Percentiles rank a stretch among this genome's conserved stretches.
Conservation (phyloP, 2,113 vertebrate genomes). For the Menidia beryllina region DNA sequence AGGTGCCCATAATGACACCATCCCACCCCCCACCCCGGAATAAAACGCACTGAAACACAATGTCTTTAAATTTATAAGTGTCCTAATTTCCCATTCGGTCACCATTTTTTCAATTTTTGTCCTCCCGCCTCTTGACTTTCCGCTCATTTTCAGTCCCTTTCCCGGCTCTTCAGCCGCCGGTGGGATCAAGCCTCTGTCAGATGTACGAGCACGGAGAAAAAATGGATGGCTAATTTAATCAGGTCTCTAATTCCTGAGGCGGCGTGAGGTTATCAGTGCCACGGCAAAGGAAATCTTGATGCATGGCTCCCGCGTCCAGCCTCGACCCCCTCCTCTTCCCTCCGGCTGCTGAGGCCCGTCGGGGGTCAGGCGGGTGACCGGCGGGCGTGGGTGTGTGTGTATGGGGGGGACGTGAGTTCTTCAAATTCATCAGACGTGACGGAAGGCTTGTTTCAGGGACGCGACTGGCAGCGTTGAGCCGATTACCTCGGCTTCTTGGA, state of each 20-base stretch:
- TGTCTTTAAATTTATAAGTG: not conserved
- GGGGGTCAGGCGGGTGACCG: slow-evolving; percentile 5
- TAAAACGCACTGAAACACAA: slow-evolving; percentile 18
- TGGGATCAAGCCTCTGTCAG: slow-evolving; percentile 75
- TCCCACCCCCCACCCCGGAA: slow-evolving; percentile 1
- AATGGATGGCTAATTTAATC: slow-evolving; percentile 79
- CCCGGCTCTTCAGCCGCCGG: slow-evolving; percentile 68
- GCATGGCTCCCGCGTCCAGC: slow-evolving; percentile 72
- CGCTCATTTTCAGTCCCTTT: slow-evolving; percentile 27
- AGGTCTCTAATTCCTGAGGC: slow-evolving; percentile 78
- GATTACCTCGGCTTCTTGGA: slow-evolving; percentile 12
- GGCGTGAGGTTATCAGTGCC: slow-evolving; percentile 71
- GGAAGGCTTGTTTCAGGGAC: slow-evolving; percentile 29
- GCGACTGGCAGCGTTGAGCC: slow-evolving; percentile 4
- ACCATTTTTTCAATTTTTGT: slow-evolving; percentile 23
- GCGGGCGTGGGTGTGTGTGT: too few relatives aligned
- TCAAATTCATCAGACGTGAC: slow-evolving; percentile 34
- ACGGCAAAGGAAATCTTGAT: slow-evolving; percentile 77
- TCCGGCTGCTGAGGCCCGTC: slow-evolving; percentile 52
- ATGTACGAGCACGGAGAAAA: slow-evolving; percentile 68
- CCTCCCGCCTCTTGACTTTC: slow-evolving; percentile 50
- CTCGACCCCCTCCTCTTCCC: slow-evolving; percentile 30
- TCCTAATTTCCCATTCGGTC: not conserved
- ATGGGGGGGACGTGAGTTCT: slow-evolving; percentile 13
- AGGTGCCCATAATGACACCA: slow-evolving; percentile 24